These are phyloP conservation scores for Anguilla japonica DNA, from an alignment of 2,113 vertebrate genomes.

Conservation along the genomic window DNA sequence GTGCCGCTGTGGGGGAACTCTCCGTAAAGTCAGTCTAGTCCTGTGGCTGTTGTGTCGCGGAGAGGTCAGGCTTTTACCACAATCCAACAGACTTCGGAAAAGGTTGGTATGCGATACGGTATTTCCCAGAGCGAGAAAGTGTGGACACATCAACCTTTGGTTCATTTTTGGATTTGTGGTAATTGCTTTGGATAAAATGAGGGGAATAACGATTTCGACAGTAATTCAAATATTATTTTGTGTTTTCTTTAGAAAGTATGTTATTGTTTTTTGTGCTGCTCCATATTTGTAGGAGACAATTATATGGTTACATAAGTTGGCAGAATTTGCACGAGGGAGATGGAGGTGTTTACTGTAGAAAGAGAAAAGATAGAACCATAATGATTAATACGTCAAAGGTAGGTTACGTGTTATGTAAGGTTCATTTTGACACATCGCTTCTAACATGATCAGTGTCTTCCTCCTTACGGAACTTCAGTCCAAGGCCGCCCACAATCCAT, in stretches of 20 bases:
- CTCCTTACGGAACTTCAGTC: slow-evolving; percentile 52
- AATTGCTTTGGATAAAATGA: slow-evolving; percentile 68
- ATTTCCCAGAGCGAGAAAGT: slow-evolving; percentile 60
- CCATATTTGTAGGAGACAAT: not conserved
- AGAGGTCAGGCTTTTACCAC: slow-evolving; percentile 79
- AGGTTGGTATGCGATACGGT: slow-evolving; percentile 74
- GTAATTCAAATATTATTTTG: slow-evolving; percentile 33
- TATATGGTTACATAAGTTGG: not conserved
- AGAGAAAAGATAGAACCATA: not conserved
- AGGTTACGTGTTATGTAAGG: slow-evolving; percentile 81
- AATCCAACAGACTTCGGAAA: slow-evolving; percentile 80
- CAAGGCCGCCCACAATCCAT: slow-evolving; percentile 73
- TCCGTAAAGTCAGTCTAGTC: slow-evolving; percentile 67
- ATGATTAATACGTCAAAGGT: slow-evolving; percentile 67
- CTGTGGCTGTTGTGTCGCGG: slow-evolving; percentile 70
- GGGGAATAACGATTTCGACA: slow-evolving; percentile 4
- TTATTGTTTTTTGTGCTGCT: not conserved
- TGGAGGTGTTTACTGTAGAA: not conserved
- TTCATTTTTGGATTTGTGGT: slow-evolving; percentile 79
- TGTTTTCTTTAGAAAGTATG: not conserved
- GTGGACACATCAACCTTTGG: slow-evolving; percentile 75
- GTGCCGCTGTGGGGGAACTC: slow-evolving; percentile 41
- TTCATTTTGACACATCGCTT: slow-evolving; percentile 69
- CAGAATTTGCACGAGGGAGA: not conserved
- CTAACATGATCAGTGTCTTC: slow-evolving; percentile 48